Base-by-base conservation (phyloP, 2,113 vertebrate genomes). In the Cacatua alba region DNA sequence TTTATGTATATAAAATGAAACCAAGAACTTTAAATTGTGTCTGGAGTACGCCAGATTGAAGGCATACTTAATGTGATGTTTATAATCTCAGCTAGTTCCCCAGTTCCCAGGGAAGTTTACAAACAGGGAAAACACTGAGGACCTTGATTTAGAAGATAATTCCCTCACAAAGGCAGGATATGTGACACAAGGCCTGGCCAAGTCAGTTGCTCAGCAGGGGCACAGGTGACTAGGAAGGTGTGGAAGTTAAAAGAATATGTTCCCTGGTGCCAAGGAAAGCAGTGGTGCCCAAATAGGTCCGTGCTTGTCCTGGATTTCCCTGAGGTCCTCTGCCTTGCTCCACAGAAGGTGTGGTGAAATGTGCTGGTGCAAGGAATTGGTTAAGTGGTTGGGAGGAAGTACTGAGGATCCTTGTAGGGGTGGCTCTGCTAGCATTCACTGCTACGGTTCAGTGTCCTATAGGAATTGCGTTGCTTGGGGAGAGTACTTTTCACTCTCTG, bases 331-430 rank as follows among this genome's bases (percentile, higher is more conserved):
- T 76, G 17, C 43, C 3, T 3, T 35, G 18, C 51, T 85, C 55
- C 37, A 3, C 0, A 31, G 60, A 9, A 55, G 29, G 5, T 39
- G 64, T 16, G 24, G 23, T 82, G 76, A 83, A 41, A 70, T 23
- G 35, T 53, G 65, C 60, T 75, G 69, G 25, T 65, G 28, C 19
- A 41, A 25, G 20, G n/a, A 79, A 3, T 13, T 53, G 39, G 19
- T 39, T 79, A 41, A 39, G 16, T 2, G 4, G 26, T 29, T 2
- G 0, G 62, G 35, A 88, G 55, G 59, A 70, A 55, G 43, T 11
- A 46, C 23, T 0, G 0, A 39, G 41, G 10, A 44, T 41, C 18
- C 25, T 62, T 0, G 0, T 11, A 33, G 19, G 21, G 19, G 1
- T 51, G 23, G 44, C 49, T 92, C 62, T 8, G 1, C n/a, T 52